Base-by-base conservation (phyloP, 2,797 vertebrate species). In the Bucorvus abyssinicus region DNA sequence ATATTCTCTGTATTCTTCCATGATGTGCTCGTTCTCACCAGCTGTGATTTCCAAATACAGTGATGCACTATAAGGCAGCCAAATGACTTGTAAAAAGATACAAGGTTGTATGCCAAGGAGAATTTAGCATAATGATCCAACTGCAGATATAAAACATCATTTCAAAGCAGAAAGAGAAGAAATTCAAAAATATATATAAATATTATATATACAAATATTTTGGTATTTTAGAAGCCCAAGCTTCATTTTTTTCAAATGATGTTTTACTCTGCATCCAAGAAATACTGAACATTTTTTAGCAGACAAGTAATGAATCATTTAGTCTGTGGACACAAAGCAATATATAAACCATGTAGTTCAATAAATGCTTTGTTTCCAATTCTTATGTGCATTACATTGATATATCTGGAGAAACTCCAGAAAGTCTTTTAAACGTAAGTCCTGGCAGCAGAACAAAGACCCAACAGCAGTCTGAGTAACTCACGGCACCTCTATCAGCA, bases 1-100 rank as follows among this genome's bases (percentile, higher is more conserved):
- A 71, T 78, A 61, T n/a, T 19, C 23, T 88, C 73, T 86, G 87
- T 67, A 52, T 90, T 95, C 88, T 94, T 84, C 77, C 32, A 3
- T 36, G 70, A 70, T 30, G 44, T 84, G 80, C 44, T 70, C 82
- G 59, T 74, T 94, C 83, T 73, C 50, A 76, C 73, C 84, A 94
- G 91, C 89, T 94, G 87, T 87, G 87, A 74, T 79, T 95, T 93
- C 70, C 91, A 91, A 80, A 84, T 61, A 64, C 36, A 79, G 74
- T 53, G 52, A 91, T 73, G 68, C 74, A 22, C 47, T 84, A 45
- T 32, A 84, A 90, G 67, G 91, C 93, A 94, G 77, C 83, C 90
- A 94, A 87, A 32, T 70, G 85, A 83, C 83, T 96, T 94, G 74
- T 89, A 84, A 87, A 63, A 87, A 82, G 63, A 88, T 56, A 40